phyloP scores from a whole-genome alignment of 2,113 vertebrate species.

The Chrysochloris asiatica region DNA sequence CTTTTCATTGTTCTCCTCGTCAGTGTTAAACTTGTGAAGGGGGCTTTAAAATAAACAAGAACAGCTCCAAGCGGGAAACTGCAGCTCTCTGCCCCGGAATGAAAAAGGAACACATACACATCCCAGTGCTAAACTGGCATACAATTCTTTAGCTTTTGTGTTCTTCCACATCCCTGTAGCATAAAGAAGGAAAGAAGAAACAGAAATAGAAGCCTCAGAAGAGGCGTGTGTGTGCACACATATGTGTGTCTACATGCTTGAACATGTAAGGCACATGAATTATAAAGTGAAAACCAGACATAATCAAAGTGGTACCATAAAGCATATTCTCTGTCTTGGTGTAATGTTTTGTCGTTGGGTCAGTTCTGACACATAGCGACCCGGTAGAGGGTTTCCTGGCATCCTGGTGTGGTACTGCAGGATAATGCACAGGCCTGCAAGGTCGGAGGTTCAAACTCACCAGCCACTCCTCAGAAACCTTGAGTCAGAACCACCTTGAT shows the following conservation, averaged over 20 bases:
- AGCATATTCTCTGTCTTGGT: conserved; percentile 11
- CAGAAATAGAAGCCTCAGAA: background rate
- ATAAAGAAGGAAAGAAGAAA: background rate
- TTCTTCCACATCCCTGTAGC: conserved; percentile 64
- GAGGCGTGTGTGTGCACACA: background rate
- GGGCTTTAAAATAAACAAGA: conserved; percentile 50
- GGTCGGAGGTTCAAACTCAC: too few relatives aligned
- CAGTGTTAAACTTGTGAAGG: conserved; percentile 57
- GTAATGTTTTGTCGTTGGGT: too few relatives aligned
- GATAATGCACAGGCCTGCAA: too few relatives aligned
- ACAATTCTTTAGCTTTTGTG: background rate
- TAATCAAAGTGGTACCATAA: background rate
- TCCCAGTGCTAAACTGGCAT: background rate
- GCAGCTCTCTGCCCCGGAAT: fast-evolving
- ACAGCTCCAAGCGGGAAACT: conserved; percentile 61
- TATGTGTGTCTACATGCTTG: fast-evolving
- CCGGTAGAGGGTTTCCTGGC: too few relatives aligned
- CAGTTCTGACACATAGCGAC: too few relatives aligned
- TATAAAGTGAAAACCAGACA: background rate
- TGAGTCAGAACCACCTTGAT: too few relatives aligned
- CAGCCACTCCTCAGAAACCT: too few relatives aligned
- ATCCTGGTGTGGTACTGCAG: too few relatives aligned
- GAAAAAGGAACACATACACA: background rate
- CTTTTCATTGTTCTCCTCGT: conserved; percentile 45
- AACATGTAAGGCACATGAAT: background rate